These are phyloP conservation scores for Drosophila auraria DNA, from an alignment of 1,140 invertebrate genomes.

Conservation along the genomic window DNA sequence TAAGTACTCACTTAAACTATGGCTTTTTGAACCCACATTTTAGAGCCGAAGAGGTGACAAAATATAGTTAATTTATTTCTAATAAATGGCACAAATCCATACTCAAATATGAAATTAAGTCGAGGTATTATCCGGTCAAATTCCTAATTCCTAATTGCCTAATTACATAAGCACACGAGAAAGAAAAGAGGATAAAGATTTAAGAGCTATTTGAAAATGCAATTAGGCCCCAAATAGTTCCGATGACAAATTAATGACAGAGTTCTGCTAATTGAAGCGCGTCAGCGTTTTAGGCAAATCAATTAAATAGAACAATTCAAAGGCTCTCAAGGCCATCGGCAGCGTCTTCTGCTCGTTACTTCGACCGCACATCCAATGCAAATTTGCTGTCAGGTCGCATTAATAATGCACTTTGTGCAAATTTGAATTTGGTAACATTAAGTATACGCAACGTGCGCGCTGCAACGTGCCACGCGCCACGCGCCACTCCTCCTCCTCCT, in stretches of 20 bases:
- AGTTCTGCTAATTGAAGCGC: slow-evolving; percentile 2
- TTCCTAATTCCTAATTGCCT: neutral
- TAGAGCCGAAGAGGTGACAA: neutral
- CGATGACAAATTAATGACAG: slow-evolving; percentile 36
- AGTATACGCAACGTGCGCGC: slow-evolving; percentile 28
- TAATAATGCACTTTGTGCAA: slow-evolving; percentile 44
- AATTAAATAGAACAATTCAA: slow-evolving; percentile 12
- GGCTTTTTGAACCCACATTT: neutral
- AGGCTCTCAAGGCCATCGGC: neutral
- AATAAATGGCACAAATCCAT: neutral
- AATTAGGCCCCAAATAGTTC: slow-evolving; percentile 4
- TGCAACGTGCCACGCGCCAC: neutral
- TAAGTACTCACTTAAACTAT: neutral
- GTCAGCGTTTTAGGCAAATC: neutral
- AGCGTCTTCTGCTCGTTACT: slow-evolving; percentile 2
- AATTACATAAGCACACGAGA: neutral
- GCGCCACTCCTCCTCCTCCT: neutral
- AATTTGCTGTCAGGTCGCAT: slow-evolving; percentile 36
- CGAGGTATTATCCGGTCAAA: neutral
- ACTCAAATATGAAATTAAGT: neutral
- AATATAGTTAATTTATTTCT: slow-evolving; percentile 7
- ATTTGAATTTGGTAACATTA: slow-evolving; percentile 41
- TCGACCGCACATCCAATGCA: slow-evolving; percentile 8
- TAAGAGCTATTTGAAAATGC: slow-evolving; percentile 4
- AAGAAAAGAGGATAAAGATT: neutral